A percentile compares a stretch with the other conserved stretches of the same genome.
phyloP scores from a whole-genome alignment of 2,797 vertebrate species.

The Ibycter americanus region DNA sequence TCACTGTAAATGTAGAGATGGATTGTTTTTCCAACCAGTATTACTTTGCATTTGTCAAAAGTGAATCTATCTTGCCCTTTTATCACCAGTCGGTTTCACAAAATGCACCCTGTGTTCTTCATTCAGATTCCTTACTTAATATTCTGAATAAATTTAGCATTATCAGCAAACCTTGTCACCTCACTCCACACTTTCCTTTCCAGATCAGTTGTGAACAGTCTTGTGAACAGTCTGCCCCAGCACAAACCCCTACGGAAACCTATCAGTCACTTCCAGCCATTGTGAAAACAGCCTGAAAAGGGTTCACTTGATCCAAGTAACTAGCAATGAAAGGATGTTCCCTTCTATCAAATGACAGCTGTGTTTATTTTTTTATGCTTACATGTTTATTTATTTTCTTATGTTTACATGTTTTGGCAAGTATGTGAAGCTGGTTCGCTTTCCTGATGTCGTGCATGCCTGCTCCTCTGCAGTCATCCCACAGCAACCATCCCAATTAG shows the following conservation, averaged over 20 bases:
- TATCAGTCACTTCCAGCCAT: background rate
- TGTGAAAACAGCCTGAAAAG: background rate
- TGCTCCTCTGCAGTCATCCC: background rate
- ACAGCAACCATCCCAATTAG: background rate
- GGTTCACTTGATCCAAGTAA: background rate
- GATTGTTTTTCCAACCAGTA: background rate
- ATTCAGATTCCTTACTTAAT: background rate
- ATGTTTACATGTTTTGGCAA: background rate
- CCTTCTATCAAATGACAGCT: background rate
- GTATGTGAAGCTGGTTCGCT: background rate
- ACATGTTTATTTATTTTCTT: background rate
- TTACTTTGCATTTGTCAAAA: conserved; percentile 13
- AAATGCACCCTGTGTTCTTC: background rate
- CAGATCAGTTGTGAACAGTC: background rate
- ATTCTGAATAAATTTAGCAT: background rate
- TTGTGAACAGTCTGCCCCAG: background rate
- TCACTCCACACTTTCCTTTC: background rate
- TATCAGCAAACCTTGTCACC: background rate
- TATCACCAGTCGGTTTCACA: background rate
- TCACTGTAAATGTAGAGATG: background rate
- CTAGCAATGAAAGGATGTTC: background rate
- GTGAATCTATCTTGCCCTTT: background rate
- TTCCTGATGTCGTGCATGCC: background rate
- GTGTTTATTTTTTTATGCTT: background rate
- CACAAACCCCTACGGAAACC: background rate